These are phyloP conservation scores for Malurus melanocephalus DNA, from an alignment of 2,113 vertebrate species.

Conservation along the genomic window DNA sequence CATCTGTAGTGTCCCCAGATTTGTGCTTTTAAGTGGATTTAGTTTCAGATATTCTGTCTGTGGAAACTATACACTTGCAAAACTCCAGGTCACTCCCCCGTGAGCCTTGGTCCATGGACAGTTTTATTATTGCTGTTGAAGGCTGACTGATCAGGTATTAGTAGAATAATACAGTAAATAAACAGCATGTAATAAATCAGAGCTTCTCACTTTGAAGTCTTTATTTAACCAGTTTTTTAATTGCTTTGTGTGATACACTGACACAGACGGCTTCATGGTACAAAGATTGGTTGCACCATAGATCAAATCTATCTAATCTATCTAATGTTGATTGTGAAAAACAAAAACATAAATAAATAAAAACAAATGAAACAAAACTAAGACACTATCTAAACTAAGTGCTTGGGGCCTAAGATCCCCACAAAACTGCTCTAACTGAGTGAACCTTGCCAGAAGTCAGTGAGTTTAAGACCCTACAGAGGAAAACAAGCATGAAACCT, in stretches of 20 bases:
- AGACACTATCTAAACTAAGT: neutral
- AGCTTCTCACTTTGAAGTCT: conserved; percentile 45
- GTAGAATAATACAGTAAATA: conserved; percentile 41
- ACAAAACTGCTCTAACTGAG: neutral
- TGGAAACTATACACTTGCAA: conserved; percentile 53
- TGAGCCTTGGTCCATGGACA: conserved; percentile 18
- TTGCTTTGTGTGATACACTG: neutral
- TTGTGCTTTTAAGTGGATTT: conserved; percentile 45
- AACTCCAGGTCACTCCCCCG: conserved; percentile 18
- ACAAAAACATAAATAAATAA: neutral
- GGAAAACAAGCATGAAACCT: neutral
- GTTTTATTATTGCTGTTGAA: conserved; percentile 54
- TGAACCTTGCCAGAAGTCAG: neutral
- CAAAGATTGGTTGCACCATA: neutral
- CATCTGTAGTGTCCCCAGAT: conserved; percentile 16
- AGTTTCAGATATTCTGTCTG: conserved; percentile 40
- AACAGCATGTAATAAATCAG: conserved; percentile 29
- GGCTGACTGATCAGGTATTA: conserved; percentile 42
- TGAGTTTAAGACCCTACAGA: neutral
- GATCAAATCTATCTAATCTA: neutral
- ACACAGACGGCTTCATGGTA: neutral
- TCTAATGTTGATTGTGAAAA: neutral
- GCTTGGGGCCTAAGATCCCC: neutral
- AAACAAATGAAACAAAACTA: neutral
- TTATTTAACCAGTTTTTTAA: conserved; percentile 33